Evolutionary conservation across 2,888 invertebrate genomes (phyloP), one percentile per base, ranked within the genome.

Genomic region (Caradrina kadenii): DNA sequence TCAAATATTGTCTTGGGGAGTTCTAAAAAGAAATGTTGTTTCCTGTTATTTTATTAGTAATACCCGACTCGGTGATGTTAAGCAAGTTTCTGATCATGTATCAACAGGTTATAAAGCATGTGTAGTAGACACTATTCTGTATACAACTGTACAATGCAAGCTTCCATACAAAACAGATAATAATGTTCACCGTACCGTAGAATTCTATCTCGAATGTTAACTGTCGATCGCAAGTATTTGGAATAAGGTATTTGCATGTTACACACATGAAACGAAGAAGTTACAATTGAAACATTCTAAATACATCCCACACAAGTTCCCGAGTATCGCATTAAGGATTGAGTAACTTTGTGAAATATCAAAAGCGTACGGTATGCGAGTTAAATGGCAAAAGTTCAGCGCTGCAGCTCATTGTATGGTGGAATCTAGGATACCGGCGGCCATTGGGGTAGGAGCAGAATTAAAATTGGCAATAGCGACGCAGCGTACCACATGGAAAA

Each of bases 371-470:
- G 82, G 84, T 83, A 83, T 77, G 76, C 76, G 79, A 86, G 81
- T 82, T 84, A 88, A 90, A 91, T 91, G 88, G 87, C 87, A 75
- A 90, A 90, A 91, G 90, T 91, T 90, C 84, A 86, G 68, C 82
- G 72, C 79, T 78, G 81, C 78, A 82, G 73, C 80, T 80, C 82
- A 85, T 83, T 84, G 73, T 81, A 60, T 70, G 68, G 82, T 69
- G 71, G 85, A 80, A 85, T 84, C 78, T 81, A 66, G 76, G 63
- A 83, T 82, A 83, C 78, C 74, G 80, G 76, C 62, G 63, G 73
- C 68, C 52, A 63, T 54, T 52, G 64, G 77, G 67, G 60, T 69
- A 63, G 64, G 52, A 64, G 69, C 66, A 76, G 76, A 83, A 86
- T 86, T 83, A 84, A 88, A 87, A 86, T 82, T 81, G 81, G 81